These are phyloP conservation scores for Andrena fulva DNA, from an alignment of 2,888 invertebrate species.

Conservation along the genomic window DNA sequence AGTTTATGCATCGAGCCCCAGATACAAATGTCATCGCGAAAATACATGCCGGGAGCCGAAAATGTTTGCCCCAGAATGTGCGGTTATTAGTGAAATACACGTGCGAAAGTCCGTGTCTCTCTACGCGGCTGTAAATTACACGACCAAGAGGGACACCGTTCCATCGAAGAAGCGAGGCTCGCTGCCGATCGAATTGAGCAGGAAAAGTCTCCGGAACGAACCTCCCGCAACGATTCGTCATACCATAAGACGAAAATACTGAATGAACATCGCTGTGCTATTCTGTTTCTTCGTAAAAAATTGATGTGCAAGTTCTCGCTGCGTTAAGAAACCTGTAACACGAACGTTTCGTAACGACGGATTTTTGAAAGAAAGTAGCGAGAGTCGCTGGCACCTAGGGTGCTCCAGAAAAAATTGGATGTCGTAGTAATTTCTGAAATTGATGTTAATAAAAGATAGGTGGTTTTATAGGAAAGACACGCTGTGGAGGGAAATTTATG, in stretches of 20 bases:
- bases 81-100: conserved; percentile 58
- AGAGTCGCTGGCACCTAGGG: no score
- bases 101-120: conserved; percentile 21
- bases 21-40: conserved; percentile 54
- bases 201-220: not conserved
- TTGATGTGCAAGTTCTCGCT: no score
- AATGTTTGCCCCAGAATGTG: conserved; percentile 73
- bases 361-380: no score
- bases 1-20: conserved; percentile 21
- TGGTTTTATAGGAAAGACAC: no score
- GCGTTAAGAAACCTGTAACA: no score
- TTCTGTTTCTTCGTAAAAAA: no score
- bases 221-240: not conserved
- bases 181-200: not conserved
- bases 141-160: not conserved
- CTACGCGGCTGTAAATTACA: conserved; percentile 4
- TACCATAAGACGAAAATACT: not conserved
- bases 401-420: no score
- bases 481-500: no score
- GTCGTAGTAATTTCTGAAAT: no score
- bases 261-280: not conserved
- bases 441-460: no score
- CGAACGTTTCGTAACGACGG: no score
- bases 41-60: conserved; percentile 68
- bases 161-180: not conserved